These are phyloP conservation scores for Cydia strobilella DNA, from an alignment of 1,140 invertebrate genomes.

Conservation along the genomic window DNA sequence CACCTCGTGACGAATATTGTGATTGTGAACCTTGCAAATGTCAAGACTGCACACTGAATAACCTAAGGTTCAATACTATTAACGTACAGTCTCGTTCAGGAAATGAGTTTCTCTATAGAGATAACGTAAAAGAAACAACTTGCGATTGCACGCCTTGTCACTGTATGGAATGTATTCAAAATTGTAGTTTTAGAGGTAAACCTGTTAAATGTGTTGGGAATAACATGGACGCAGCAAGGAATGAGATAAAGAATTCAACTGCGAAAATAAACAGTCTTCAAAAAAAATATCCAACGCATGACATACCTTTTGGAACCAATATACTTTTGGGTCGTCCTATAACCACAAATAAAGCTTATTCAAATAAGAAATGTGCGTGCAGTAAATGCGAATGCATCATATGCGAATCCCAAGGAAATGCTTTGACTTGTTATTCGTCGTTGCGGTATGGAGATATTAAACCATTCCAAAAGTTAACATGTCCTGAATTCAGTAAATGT, in stretches of 20 bases:
- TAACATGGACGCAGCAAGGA: neutral
- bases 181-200: neutral
- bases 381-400: constrained; percentile 47
- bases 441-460: neutral
- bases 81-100: constrained; percentile 27
- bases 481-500: constrained; percentile 43
- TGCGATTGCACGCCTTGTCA: constrained; percentile 54
- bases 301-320: neutral
- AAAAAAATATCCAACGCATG: neutral
- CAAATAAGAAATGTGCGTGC: constrained; percentile 36
- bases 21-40: constrained; percentile 58
- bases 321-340: neutral
- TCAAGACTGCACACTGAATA: constrained; percentile 44
- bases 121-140: neutral
- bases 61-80: constrained; percentile 29
- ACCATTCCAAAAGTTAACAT: neutral
- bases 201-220: neutral
- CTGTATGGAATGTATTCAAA: constrained; percentile 46
- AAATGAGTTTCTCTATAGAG: constrained; percentile 21
- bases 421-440: neutral
- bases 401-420: constrained; percentile 43
- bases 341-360: neutral
- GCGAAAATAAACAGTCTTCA: neutral
- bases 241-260: neutral
- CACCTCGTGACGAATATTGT: constrained; percentile 39